phyloP scores from a whole-genome alignment of 37 sponge, comb jelly and placozoan species.

The Halichondria panicea region DNA sequence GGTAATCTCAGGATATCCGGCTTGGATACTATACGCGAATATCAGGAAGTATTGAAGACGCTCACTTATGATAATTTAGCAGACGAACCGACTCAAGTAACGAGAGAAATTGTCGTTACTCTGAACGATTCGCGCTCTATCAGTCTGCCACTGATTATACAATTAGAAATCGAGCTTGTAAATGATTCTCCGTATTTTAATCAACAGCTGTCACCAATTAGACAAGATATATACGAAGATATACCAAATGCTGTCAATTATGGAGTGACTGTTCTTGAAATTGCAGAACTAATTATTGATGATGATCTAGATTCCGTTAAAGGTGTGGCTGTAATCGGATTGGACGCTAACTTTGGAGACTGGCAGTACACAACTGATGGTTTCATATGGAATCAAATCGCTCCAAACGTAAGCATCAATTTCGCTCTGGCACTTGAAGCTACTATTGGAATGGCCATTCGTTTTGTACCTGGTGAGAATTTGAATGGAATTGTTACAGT shows the following conservation, averaged over 20 bases:
- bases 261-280: slow-evolving; percentile 43
- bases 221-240: slow-evolving; percentile 71
- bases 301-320: slow-evolving; percentile 57
- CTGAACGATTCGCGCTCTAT: slow-evolving; percentile 57
- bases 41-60: slow-evolving; percentile 65
- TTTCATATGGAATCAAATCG: slow-evolving; percentile 22
- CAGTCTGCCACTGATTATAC: slow-evolving; percentile 43
- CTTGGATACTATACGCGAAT: slow-evolving; percentile 53
- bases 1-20: slow-evolving; percentile 67
- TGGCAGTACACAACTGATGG: slow-evolving; percentile 61
- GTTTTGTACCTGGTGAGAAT: slow-evolving; percentile 68
- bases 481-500: slow-evolving; percentile 49
- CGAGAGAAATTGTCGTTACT: slow-evolving; percentile 49
- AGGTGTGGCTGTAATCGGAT: slow-evolving; percentile 64
- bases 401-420: background rate
- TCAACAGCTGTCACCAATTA: slow-evolving; percentile 16
- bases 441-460: slow-evolving; percentile 5
- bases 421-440: slow-evolving; percentile 53
- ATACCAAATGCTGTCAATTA: slow-evolving; percentile 17
- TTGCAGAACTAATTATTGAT: slow-evolving; percentile 59
- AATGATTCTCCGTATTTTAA: slow-evolving; percentile 89
- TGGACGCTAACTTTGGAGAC: slow-evolving; percentile 48
- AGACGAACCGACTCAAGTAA: slow-evolving; percentile 74
- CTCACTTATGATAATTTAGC: slow-evolving; percentile 78
- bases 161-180: slow-evolving; percentile 67